Base-by-base conservation (phyloP, 2,797 vertebrate species). In the Calcarius lapponicus region DNA sequence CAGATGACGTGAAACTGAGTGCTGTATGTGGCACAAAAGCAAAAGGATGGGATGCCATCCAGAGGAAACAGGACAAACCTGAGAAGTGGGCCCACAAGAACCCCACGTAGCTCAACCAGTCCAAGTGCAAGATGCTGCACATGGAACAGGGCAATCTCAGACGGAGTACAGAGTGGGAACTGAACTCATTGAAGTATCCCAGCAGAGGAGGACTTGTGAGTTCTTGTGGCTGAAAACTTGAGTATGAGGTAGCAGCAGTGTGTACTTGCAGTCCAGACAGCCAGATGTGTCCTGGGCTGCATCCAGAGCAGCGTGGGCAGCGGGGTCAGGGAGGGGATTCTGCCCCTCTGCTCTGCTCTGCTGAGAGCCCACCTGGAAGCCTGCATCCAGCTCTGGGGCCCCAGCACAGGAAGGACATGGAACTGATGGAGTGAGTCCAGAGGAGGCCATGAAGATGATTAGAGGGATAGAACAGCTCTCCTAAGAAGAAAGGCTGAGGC, bases 271-370 rank as follows among this genome's bases (percentile, higher is more conserved):
- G 29, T 8, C 10, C 61, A 60, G 29, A 54, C 2, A 53, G 20
- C n/a, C 40, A 22, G 0, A 3, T 0, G 2, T n/a, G 21, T 34
- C 29, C 61, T 60, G 53, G 17, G 24, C 38, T 73, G 38, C 13
- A 47, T 34, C 38, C 54, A 40, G 1, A 73, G 45, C 54, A 21
- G 19, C 0, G 2, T 72, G 76, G 40, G 4, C 76, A 73, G 61
- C 25, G 53, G 38, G 45, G 11, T 2, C 0, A 87, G 38, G 16
- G 16, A 65, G 53, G 36, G 38, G 20, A 38, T 45, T 66, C n/a
- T 53, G n/a, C 6, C 24, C 32, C 32, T 58, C 53, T 73, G 34
- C 53, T 65, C 36, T 65, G 43, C 38, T 34, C 75, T 80, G 18
- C 0, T 29, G 60, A 53, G 20, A 73, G 3, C 25, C 45, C 20